phyloP scores from a whole-genome alignment of 2,113 vertebrate genomes.

The Gulo gulo region DNA sequence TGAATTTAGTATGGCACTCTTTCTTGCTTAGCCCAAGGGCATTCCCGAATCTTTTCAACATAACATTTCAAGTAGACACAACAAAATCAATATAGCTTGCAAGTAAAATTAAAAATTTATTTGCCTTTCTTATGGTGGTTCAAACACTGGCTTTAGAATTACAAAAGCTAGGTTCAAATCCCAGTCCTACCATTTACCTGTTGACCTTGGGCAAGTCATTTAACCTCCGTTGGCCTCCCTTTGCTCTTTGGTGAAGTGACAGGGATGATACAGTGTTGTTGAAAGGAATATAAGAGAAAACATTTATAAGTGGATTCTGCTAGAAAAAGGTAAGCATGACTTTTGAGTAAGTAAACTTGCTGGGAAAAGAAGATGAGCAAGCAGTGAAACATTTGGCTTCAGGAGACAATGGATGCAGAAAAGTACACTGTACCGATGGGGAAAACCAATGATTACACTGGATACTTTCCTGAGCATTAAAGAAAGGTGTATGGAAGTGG shows the following conservation, averaged over 20 bases:
- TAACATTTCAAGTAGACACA: neutral
- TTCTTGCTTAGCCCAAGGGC: neutral
- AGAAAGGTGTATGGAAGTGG: neutral
- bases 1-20: neutral
- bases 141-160: neutral
- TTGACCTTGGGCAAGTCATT: neutral
- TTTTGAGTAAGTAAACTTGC: neutral
- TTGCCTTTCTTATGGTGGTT: neutral
- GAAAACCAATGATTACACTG: too few relatives aligned
- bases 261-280: neutral
- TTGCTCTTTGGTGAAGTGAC: neutral
- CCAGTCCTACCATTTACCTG: neutral
- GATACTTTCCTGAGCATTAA: neutral
- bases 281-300: neutral
- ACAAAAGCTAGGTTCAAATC: neutral
- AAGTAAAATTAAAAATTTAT: neutral
- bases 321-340: constrained; percentile 11
- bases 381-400: neutral
- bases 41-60: neutral
- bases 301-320: constrained; percentile 57
- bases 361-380: neutral
- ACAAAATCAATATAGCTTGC: neutral
- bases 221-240: neutral
- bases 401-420: neutral
- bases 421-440: accelerated